A percentile compares a stretch with the other conserved stretches of the same genome.
Conservation (phyloP, 35 echinoderm and acorn worm genomes). For the Heliocidaris erythrogramma region DNA sequence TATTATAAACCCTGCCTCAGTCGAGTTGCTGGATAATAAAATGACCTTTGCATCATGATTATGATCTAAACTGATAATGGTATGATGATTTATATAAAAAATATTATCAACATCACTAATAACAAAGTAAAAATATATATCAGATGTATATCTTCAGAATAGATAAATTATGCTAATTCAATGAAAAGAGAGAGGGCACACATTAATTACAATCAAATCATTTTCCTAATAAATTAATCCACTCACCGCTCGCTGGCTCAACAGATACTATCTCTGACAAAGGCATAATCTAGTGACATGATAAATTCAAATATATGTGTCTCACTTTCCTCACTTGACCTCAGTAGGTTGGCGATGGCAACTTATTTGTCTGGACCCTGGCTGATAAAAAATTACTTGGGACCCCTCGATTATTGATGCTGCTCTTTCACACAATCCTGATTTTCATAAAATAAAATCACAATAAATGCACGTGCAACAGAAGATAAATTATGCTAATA, state of each 20-base stretch:
- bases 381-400: slow-evolving; percentile 19
- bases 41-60: neutral
- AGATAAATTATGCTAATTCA: slow-evolving; percentile 34
- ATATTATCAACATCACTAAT: neutral
- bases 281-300: neutral
- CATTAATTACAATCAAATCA: slow-evolving; percentile 41
- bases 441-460: slow-evolving; percentile 89
- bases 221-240: slow-evolving; percentile 18
- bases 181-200: neutral
- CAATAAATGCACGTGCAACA: slow-evolving; percentile 85
- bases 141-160: neutral
- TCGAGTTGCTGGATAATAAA: neutral
- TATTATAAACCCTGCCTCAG: neutral
- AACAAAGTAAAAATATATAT: slow-evolving; percentile 27
- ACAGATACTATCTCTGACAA: neutral
- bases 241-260: slow-evolving; percentile 28
- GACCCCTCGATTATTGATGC: slow-evolving; percentile 13
- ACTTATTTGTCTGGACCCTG: slow-evolving; percentile 5
- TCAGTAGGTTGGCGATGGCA: neutral
- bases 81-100: slow-evolving; percentile 21
- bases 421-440: slow-evolving; percentile 53
- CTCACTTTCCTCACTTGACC: slow-evolving; percentile 15
- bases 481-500: slow-evolving; percentile 96
- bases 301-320: slow-evolving; percentile 7
- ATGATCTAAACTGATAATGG: neutral